A percentile compares a stretch with the other conserved stretches of the same genome.
Evolutionary conservation across 2,113 vertebrate species (phyloP).

Genomic region (Hassar affinis): DNA sequence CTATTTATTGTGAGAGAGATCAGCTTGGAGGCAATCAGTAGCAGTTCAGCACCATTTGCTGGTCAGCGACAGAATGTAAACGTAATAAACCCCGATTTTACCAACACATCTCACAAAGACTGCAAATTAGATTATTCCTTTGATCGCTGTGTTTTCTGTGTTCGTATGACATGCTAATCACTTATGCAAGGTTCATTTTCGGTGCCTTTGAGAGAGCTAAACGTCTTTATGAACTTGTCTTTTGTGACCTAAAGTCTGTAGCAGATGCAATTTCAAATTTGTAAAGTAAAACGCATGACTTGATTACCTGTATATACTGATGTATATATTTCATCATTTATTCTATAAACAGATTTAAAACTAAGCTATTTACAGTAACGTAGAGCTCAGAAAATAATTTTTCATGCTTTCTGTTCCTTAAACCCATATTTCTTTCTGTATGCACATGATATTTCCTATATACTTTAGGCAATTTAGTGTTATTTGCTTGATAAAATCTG

Average conservation of each 20-base stretch:
- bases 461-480: too few relatives aligned
- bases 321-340: background rate
- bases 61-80: conserved; percentile 5
- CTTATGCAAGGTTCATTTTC: background rate
- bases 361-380: background rate
- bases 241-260: background rate
- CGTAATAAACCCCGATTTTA: too few relatives aligned
- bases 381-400: background rate
- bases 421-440: too few relatives aligned
- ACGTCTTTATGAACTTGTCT: background rate
- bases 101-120: background rate
- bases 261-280: background rate
- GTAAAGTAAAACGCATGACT: background rate
- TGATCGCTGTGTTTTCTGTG: background rate
- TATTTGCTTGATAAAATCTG: background rate
- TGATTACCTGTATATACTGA: background rate
- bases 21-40: too few relatives aligned
- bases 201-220: too few relatives aligned
- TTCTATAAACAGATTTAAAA: background rate
- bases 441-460: background rate
- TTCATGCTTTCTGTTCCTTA: background rate
- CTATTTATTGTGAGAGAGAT: background rate
- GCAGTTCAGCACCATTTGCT: conserved; percentile 12
- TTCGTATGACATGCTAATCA: background rate
- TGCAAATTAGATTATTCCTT: background rate